These are phyloP conservation scores for Fabriciana adippe DNA, from an alignment of 2,888 invertebrate species.

Conservation along the genomic window DNA sequence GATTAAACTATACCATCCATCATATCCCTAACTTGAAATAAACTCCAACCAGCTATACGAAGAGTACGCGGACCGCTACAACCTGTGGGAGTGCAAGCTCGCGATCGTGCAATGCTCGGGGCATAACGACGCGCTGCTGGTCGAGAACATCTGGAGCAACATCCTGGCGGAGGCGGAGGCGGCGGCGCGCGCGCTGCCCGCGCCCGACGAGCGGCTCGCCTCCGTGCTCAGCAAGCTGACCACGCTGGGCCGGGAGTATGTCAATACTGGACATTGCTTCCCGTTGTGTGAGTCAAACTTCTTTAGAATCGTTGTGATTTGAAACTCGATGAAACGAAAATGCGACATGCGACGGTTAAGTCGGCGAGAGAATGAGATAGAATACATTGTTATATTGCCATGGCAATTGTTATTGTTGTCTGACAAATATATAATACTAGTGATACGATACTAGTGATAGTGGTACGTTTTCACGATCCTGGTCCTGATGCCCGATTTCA, in stretches of 20 bases:
- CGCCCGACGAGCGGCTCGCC: conserved; percentile 82
- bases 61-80: conserved; percentile 94
- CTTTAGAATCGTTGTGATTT: background rate
- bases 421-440: too few relatives aligned
- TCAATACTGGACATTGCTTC: conserved; percentile 92
- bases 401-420: too few relatives aligned
- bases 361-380: too few relatives aligned
- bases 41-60: conserved; percentile 86
- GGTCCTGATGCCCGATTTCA: too few relatives aligned
- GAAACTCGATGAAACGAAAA: too few relatives aligned
- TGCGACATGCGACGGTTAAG: too few relatives aligned
- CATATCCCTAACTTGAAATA: background rate
- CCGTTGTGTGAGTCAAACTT: conserved; percentile 85
- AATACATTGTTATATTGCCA: too few relatives aligned
- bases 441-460: too few relatives aligned
- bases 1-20: too few relatives aligned
- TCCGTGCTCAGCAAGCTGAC: conserved; percentile 90
- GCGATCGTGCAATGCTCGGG: conserved; percentile 97
- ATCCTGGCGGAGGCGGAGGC: conserved; percentile 86
- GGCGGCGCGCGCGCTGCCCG: conserved; percentile 66
- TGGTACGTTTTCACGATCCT: too few relatives aligned
- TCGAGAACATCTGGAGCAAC: conserved; percentile 95
- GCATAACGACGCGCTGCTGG: conserved; percentile 92
- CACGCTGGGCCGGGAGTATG: conserved; percentile 88
- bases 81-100: conserved; percentile 95